A percentile compares a stretch with the other conserved stretches of the same genome.
These are phyloP conservation scores for Echiichthys vipera DNA, from an alignment of 2,797 vertebrate species.

Conservation along the genomic window DNA sequence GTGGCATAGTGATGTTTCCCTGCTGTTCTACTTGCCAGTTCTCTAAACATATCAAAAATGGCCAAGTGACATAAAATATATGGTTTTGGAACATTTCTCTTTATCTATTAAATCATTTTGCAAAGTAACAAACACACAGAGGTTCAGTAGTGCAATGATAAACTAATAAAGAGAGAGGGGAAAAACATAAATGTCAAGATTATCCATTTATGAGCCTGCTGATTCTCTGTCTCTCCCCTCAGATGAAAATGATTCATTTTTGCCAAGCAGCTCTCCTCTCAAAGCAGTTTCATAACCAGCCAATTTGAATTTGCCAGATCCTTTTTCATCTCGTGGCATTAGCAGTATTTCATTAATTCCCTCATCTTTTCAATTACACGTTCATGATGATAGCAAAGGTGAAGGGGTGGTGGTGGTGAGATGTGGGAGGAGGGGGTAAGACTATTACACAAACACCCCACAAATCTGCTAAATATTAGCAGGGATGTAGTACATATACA, in stretches of 20 bases:
- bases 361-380: slow-evolving; percentile 76
- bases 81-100: neutral
- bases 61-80: neutral
- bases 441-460: neutral
- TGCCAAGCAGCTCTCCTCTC: slow-evolving; percentile 54
- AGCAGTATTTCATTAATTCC: slow-evolving; percentile 73
- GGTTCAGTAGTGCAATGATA: neutral
- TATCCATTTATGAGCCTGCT: neutral
- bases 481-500: neutral
- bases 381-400: slow-evolving; percentile 47
- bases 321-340: slow-evolving; percentile 72
- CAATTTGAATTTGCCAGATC: slow-evolving; percentile 69
- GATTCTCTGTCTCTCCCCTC: neutral
- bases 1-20: neutral
- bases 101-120: neutral
- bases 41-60: neutral
- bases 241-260: slow-evolving; percentile 16
- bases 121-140: neutral
- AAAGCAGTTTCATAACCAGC: slow-evolving; percentile 73
- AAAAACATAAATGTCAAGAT: neutral
- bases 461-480: neutral
- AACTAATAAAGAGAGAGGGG: neutral
- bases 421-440: neutral
- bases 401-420: neutral
- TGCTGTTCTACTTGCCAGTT: neutral